Conservation (phyloP, 1,140 invertebrate genomes). For the Eubasilissa regina region DNA sequence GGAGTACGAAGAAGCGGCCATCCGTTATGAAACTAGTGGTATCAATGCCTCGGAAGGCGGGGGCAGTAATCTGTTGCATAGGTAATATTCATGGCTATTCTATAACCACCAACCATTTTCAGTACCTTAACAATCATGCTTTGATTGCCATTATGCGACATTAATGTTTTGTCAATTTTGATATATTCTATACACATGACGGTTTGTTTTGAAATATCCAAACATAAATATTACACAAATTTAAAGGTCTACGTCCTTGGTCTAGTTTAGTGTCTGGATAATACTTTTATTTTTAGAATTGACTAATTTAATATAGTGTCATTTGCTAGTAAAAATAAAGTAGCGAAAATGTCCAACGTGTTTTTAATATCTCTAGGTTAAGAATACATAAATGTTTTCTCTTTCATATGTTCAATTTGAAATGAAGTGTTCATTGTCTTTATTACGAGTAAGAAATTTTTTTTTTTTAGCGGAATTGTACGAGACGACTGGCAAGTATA, state of each 20-base stretch:
- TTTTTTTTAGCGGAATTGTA: no score
- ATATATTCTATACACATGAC: no score
- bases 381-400: no score
- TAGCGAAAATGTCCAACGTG: no score
- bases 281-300: no score
- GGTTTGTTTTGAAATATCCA: background rate
- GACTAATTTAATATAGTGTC: no score
- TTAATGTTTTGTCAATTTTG: background rate
- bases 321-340: no score
- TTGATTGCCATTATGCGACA: background rate
- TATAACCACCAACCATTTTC: background rate
- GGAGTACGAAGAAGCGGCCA: slow-evolving; percentile 43
- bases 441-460: no score
- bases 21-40: slow-evolving; percentile 46
- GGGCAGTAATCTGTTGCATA: slow-evolving; percentile 33
- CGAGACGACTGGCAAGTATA: no score
- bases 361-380: no score
- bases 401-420: no score
- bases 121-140: background rate
- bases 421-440: no score
- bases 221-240: background rate
- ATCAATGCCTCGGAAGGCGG: slow-evolving; percentile 30
- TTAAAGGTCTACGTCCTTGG: background rate
- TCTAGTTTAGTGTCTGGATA: background rate
- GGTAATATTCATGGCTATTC: background rate